A percentile compares a stretch with the other conserved stretches of the same genome.
These are phyloP conservation scores for Caerostris darwini DNA, from an alignment of 1,140 invertebrate species.

Conservation along the genomic window DNA sequence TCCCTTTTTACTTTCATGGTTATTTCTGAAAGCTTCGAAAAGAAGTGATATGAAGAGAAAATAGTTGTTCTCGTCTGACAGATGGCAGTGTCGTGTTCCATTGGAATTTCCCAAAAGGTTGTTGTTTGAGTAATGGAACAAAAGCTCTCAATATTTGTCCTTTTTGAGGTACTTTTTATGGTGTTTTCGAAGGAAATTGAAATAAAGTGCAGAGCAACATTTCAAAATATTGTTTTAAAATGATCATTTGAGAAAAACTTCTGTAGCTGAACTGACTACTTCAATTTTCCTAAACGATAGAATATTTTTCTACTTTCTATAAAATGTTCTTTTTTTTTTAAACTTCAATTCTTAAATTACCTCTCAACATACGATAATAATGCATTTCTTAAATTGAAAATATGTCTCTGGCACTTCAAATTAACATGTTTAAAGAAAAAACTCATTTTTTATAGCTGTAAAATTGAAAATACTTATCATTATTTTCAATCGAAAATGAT, in stretches of 20 bases:
- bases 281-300: neutral
- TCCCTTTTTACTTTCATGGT: neutral
- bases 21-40: constrained; percentile 10
- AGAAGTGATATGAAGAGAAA: constrained; percentile 30
- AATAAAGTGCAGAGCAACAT: neutral
- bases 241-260: neutral
- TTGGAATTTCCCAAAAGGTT: constrained; percentile 23
- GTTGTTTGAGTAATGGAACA: constrained; percentile 51
- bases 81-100: constrained; percentile 36
- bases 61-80: constrained; percentile 35
- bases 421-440: too few relatives aligned
- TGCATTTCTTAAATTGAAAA: too few relatives aligned
- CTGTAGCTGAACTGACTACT: neutral
- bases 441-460: too few relatives aligned
- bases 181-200: constrained; percentile 26
- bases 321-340: neutral
- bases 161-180: constrained; percentile 2
- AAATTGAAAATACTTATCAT: too few relatives aligned
- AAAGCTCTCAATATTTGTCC: neutral
- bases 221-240: constrained; percentile 16
- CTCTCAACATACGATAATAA: neutral
- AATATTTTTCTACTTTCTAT: neutral
- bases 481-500: too few relatives aligned
- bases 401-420: too few relatives aligned
- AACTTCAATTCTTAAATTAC: constrained; percentile 1